These are phyloP conservation scores for Sorex araneus DNA, from an alignment of 2,113 vertebrate species.

Conservation along the genomic window DNA sequence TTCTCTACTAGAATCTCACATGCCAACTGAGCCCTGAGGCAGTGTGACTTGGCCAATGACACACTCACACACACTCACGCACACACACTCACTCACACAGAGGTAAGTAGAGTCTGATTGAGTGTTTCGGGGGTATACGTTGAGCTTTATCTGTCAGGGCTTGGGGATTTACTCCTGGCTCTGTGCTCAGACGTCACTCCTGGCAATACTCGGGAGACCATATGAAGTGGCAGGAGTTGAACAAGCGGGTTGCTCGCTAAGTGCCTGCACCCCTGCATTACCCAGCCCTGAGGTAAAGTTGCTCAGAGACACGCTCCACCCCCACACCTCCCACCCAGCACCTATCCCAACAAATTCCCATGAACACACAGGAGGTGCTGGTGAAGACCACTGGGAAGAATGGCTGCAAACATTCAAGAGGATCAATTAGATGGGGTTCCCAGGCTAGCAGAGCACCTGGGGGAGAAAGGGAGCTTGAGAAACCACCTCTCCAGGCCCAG, in stretches of 20 bases:
- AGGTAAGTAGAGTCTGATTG: too few relatives aligned
- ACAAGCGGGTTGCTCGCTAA: too few relatives aligned
- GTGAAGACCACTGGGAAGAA: not conserved
- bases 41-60: not conserved
- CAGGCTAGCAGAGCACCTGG: not conserved
- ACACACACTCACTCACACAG: not conserved
- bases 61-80: not conserved
- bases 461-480: constrained; percentile 43
- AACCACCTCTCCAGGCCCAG: constrained; percentile 74
- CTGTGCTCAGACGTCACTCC: too few relatives aligned
- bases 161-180: too few relatives aligned
- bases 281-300: too few relatives aligned
- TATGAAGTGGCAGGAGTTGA: too few relatives aligned
- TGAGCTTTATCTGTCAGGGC: too few relatives aligned
- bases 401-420: not conserved
- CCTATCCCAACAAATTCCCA: not conserved
- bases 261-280: too few relatives aligned
- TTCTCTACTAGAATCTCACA: not conserved
- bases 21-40: not conserved
- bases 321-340: too few relatives aligned
- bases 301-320: too few relatives aligned
- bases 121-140: too few relatives aligned
- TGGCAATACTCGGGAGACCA: too few relatives aligned
- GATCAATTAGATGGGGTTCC: not conserved
- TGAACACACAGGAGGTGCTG: not conserved